Conservation (phyloP, 2,113 vertebrate species). For the Seriola dumerili region DNA sequence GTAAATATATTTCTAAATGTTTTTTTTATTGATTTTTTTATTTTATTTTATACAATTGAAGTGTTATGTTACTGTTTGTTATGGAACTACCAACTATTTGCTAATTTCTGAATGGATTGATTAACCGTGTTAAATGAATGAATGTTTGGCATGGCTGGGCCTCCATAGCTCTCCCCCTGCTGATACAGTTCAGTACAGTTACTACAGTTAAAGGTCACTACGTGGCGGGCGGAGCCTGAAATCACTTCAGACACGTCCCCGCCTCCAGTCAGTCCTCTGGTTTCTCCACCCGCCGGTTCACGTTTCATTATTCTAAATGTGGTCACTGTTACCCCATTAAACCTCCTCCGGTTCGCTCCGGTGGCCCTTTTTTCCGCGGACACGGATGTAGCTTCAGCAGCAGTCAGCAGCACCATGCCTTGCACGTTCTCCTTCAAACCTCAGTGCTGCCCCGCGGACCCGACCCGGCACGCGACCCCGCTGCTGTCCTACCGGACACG, state of each 20-base stretch:
- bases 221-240: conserved; percentile 11
- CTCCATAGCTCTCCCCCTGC: background rate
- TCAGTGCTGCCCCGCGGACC: conserved; percentile 25
- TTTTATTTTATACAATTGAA: no score
- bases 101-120: no score
- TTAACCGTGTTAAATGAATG: background rate
- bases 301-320: conserved; percentile 67
- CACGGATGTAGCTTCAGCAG: background rate
- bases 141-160: background rate
- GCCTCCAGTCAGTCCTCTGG: conserved; percentile 3
- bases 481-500: conserved; percentile 12
- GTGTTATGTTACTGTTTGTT: no score
- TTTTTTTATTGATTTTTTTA: no score
- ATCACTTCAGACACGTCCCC: background rate
- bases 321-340: conserved; percentile 23
- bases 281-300: conserved; percentile 42
- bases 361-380: background rate
- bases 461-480: background rate
- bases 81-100: no score
- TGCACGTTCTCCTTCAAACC: conserved; percentile 71
- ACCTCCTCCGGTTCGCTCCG: background rate
- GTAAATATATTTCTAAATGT: no score
- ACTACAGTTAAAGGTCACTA: background rate
- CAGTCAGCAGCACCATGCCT: conserved; percentile 57
- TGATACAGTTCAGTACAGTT: background rate